phyloP scores from a whole-genome alignment of 2,888 invertebrate species.

The Apeira syringaria region DNA sequence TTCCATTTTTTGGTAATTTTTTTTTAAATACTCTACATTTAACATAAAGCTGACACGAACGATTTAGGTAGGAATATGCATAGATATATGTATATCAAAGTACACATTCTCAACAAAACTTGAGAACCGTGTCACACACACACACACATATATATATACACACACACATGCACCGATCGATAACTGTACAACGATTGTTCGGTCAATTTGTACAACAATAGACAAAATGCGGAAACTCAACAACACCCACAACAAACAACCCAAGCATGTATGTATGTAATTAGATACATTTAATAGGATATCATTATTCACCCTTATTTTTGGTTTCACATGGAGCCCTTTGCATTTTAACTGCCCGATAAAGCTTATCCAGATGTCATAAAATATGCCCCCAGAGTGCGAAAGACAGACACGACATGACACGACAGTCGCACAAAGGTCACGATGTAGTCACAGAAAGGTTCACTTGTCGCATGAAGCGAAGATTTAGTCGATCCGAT shows the following conservation, averaged over 20 bases:
- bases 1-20: too few species aligned
- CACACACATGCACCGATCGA: too few species aligned
- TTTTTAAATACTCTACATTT: too few species aligned
- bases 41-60: too few species aligned
- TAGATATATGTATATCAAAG: too few species aligned
- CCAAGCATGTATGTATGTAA: constrained; percentile 31
- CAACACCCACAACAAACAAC: constrained; percentile 23
- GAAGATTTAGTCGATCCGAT: constrained; percentile 66
- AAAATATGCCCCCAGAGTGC: constrained; percentile 45
- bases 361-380: constrained; percentile 49
- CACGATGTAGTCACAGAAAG: constrained; percentile 17
- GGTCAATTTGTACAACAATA: too few species aligned
- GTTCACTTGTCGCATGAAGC: constrained; percentile 40
- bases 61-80: too few species aligned
- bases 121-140: too few species aligned
- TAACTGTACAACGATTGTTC: too few species aligned
- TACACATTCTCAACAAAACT: too few species aligned
- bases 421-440: constrained; percentile 35
- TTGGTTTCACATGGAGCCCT: constrained; percentile 43
- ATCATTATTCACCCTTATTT: constrained; percentile 34
- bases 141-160: too few species aligned
- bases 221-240: too few species aligned
- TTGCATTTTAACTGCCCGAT: constrained; percentile 46
- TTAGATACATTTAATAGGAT: constrained; percentile 38
- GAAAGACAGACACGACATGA: constrained; percentile 37